Conservation (phyloP, 2,797 vertebrate genomes). For the Sorex maritimensis region DNA sequence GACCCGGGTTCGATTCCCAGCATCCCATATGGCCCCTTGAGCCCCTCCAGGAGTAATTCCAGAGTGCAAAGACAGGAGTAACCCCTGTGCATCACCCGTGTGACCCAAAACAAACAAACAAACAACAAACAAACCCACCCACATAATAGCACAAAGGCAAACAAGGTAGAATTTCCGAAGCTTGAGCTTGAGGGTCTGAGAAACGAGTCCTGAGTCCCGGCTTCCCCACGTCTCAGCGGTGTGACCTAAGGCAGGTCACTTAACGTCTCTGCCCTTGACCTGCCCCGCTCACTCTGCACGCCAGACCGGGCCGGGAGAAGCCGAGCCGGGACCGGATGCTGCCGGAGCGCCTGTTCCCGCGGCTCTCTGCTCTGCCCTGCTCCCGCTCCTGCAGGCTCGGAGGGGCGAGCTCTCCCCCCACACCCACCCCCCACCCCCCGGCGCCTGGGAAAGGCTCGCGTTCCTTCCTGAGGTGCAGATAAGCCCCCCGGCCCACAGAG, state of each 20-base stretch:
- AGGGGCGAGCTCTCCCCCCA: constrained; percentile 9
- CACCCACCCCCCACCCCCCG: not conserved
- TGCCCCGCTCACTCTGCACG: constrained; percentile 45
- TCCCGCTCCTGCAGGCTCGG: too few relatives aligned
- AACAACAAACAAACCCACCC: not conserved
- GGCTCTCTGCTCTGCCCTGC: not conserved
- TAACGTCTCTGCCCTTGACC: not conserved
- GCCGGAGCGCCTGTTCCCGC: too few relatives aligned
- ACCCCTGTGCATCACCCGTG: too few relatives aligned
- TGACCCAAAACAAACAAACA: too few relatives aligned
- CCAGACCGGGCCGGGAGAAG: constrained; percentile 57
- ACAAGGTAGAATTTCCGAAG: constrained; percentile 5
- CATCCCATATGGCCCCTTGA: too few relatives aligned
- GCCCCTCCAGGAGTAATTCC: too few relatives aligned
- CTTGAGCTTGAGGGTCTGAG: not conserved
- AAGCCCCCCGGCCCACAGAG: not conserved
- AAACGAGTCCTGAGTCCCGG: constrained; percentile 7
- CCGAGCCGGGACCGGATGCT: not conserved
- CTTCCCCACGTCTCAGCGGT: constrained; percentile 17
- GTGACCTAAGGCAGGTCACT: not conserved
- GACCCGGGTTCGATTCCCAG: too few relatives aligned
- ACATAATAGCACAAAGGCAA: constrained; percentile 7
- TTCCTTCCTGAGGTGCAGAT: constrained; percentile 13
- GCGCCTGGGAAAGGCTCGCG: not conserved
- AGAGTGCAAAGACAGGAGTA: too few relatives aligned